Conservation (phyloP, 2,113 vertebrate genomes). For the Erythrocercus mccallii region DNA sequence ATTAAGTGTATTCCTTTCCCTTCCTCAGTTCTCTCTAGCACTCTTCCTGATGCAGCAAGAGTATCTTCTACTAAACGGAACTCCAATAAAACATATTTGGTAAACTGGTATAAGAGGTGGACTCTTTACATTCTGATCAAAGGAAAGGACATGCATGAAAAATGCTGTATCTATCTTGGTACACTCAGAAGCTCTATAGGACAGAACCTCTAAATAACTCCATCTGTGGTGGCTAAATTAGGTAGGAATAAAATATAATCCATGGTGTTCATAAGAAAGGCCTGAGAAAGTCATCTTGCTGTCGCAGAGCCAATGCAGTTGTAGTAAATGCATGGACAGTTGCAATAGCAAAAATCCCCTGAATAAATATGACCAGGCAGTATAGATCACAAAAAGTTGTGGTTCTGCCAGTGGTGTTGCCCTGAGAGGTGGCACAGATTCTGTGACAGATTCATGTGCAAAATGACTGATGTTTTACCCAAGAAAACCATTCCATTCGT, state of each 20-base stretch:
- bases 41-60: background rate
- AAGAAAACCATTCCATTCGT: background rate
- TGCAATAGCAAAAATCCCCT: background rate
- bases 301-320: background rate
- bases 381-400: background rate
- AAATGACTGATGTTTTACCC: background rate
- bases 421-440: background rate
- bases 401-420: background rate
- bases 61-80: background rate
- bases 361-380: no score
- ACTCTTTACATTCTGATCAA: background rate
- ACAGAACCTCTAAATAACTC: background rate
- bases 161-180: background rate
- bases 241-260: background rate
- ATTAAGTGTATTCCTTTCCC: background rate
- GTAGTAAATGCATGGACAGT: background rate
- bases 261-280: background rate
- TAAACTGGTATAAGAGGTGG: background rate
- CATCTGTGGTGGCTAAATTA: background rate
- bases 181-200: background rate
- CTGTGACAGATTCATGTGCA: background rate
- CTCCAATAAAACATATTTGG: background rate
- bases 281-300: background rate
- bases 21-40: background rate
- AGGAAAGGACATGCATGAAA: background rate